Base-by-base conservation (phyloP, 2,888 invertebrate species). In the Euspilapteryx auroguttella region DNA sequence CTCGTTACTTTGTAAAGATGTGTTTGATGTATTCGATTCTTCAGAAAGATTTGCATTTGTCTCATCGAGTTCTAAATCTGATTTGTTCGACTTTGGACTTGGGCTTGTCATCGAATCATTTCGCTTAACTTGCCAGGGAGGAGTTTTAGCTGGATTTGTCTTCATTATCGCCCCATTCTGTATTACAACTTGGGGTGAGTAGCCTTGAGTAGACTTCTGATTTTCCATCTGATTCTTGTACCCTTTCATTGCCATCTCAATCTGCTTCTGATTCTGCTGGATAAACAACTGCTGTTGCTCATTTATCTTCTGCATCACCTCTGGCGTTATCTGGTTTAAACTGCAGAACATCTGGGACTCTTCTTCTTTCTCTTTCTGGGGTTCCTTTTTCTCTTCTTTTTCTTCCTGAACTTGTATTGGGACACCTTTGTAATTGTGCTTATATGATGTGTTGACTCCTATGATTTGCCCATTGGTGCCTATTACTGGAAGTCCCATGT, bases 381-480 rank as follows among this genome's bases (percentile, higher is more conserved):
- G 64, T 12, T 63, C 63, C 2, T 62, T 58, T 36, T 56, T 65
- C 21, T 42, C 40, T 14, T 64, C 61, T 9, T 46, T 46, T 27
- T 64, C 58, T 21, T 53, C 55, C 3, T 52, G 36, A 10, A 49
- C 34, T 4, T 43, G 33, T 13, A 42, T 43, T 14, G 52, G 37
- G 6, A 43, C 29, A 34, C 53, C 55, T 44, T 65, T 68, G 28
- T 47, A 48, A 37, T 49, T 55, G 41, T 63, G 64, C 35, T 47
- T 51, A 34, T 48, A 59, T 9, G 59, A 56, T 15, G 77, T 76
- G 42, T 81, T 80, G 6, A 81, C 68, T 21, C 79, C 80, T 31
- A 82, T 79, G 27, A 82, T 65, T 51, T 81, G 81, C 24, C 81
- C 81, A 37, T 80, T 80, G 1, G 79, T 78, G 7, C 79, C 79